Conservation (phyloP, 2,113 vertebrate genomes). For the Gymnogyps californianus region DNA sequence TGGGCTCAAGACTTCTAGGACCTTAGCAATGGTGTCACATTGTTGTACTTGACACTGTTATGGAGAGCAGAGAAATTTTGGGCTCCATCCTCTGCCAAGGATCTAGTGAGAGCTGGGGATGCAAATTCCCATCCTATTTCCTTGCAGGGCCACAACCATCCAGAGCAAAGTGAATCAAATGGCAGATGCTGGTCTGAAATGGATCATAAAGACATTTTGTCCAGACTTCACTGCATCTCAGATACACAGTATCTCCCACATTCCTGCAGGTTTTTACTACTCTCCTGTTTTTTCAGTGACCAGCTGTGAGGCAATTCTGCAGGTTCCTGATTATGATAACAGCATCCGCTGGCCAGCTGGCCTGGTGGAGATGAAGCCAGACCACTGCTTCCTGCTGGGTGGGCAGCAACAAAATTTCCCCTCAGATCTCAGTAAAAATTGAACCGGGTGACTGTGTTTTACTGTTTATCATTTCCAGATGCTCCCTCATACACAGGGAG, state of each 20-base stretch:
- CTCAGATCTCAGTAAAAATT: neutral
- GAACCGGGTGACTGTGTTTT: neutral
- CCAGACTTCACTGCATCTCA: neutral
- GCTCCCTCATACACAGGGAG: neutral
- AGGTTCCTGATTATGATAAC: neutral
- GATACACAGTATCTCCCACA: neutral
- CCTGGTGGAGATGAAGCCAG: neutral
- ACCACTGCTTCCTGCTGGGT: neutral
- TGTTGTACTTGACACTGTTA: neutral
- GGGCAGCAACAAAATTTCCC: neutral
- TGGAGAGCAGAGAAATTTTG: neutral
- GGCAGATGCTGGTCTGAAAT: neutral
- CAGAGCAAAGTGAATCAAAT: neutral
- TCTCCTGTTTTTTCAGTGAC: neutral
- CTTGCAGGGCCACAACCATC: neutral
- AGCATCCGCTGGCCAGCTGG: neutral
- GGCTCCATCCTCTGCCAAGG: neutral
- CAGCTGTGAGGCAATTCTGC: neutral
- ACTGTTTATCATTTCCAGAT: neutral
- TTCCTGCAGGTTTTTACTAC: neutral
- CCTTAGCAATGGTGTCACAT: neutral
- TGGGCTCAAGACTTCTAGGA: neutral
- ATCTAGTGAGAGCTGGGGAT: neutral
- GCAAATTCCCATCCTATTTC: neutral
- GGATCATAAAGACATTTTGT: neutral